Base-by-base conservation (phyloP, 2,797 vertebrate species). In the Cyclopterus lumpus region DNA sequence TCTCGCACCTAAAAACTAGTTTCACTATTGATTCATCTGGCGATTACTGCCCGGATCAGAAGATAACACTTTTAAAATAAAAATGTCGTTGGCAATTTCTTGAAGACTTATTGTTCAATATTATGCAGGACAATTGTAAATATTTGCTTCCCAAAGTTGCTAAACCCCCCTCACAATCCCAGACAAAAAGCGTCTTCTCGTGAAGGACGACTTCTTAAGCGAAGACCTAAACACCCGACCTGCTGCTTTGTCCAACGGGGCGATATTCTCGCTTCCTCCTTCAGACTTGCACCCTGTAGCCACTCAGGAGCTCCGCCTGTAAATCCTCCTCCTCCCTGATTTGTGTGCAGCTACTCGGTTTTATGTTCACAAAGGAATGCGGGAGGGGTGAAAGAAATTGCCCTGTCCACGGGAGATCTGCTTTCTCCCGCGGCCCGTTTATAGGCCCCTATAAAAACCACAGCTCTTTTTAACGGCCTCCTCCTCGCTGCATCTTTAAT, bases 361-460 rank as follows among this genome's bases (percentile, higher is more conserved):
- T 93, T 74, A 80, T 88, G 69, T 79, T 73, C 68, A 22, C 58
- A 67, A 70, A 53, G 26, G 28, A 75, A 70, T 58, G 58, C 26
- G 26, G 28, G 64, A 66, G 67, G 32, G 2, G 18, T 34, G n/a
- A 65, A 22, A 57, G 59, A 40, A 62, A 46, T 38, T 0, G 2
- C 46, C 60, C 18, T 8, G 63, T 40, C 79, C 66, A 46, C 22
- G 58, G 34, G 66, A 75, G 81, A 75, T 10, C 80, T 79, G 79
- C 73, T 77, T 9, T 51, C n/a, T 80, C 72, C 75, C 64, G 67
- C 65, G 7, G 32, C 78, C 72, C 73, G 70, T 91, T 93, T 89
- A 92, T 90, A 67, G 68, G 60, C 75, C 46, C 72, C 88, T 61
- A 86, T 91, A 92, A 92, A 92, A 91, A 79, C 81, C 69, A 46